A percentile compares a stretch with the other conserved stretches of the same genome.
Evolutionary conservation across 2,113 vertebrate species (phyloP).

Genomic region (Eurystomus gularis): DNA sequence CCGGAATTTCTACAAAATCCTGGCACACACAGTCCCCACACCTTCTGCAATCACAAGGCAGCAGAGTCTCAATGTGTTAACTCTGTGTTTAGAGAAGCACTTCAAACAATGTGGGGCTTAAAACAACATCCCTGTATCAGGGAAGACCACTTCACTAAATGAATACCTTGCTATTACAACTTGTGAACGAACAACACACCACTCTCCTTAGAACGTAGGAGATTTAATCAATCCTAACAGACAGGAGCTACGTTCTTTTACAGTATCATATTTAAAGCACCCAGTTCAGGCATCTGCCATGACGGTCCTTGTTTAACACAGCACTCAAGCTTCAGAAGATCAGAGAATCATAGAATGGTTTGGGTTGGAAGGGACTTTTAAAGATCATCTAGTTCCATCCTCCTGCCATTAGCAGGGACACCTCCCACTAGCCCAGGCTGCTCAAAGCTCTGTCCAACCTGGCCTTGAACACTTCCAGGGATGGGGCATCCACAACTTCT

Average conservation of each 20-base stretch:
- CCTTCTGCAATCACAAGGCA: not conserved
- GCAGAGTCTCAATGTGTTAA: not conserved
- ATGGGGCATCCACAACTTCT: not conserved
- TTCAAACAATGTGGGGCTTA: not conserved
- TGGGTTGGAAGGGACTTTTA: not conserved
- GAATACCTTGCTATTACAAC: not conserved
- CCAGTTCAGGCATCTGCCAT: not conserved
- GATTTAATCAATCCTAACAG: not conserved
- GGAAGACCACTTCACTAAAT: not conserved
- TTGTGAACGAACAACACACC: not conserved
- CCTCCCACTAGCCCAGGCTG: not conserved
- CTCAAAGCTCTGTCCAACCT: not conserved
- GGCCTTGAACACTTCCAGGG: not conserved
- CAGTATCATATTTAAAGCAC: not conserved
- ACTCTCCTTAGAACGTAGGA: not conserved
- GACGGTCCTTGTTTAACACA: not conserved
- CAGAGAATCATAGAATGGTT: not conserved
- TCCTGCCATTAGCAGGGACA: not conserved
- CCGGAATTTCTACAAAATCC: not conserved
- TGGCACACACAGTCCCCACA: not conserved
- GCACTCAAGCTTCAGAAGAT: not conserved
- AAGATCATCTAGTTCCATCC: not conserved
- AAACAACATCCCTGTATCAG: not conserved
- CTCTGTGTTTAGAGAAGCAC: not conserved
- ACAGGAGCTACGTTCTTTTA: rapidly evolving